Evolutionary conservation across 2,113 vertebrate genomes (phyloP), one percentile per base, ranked within the genome.

Genomic region (Pachyramphus minor): DNA sequence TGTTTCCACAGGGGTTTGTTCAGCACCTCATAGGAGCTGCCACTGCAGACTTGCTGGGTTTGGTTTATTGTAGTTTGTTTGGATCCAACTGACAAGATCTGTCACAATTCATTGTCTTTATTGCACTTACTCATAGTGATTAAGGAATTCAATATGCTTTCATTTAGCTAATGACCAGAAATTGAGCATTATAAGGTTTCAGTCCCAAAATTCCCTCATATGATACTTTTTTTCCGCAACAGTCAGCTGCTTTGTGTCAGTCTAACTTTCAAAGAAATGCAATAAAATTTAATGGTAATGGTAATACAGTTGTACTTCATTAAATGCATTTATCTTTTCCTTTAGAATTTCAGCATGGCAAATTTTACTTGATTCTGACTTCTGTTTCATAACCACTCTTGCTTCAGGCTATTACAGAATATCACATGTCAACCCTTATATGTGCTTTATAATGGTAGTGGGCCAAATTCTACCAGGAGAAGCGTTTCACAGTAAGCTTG

Each of bases 121-220:
- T 63, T 94, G 53, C 24, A 37, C 14, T 89, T 86, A 52, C 47
- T 89, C 30, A 24, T 84, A 49, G 71, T n/a, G 14, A 59, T 87
- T 85, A 87, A 78, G 33, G 45, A 82, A 62, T 93, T 95, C 82
- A 91, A 42, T 92, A 82, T 86, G 56, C 49, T 96, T 87, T 62
- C 11, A 81, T 90, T 94, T 93, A 95, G 74, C 63, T 96, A 91
- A 95, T 95, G 84, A 94, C 83, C 67, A 96, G 60, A 93, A 95
- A 96, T 88, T 69, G n/a, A 91, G 73, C 68, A 16, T 84, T 83
- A 59, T 80, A 90, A 94, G 44, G 47, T 89, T 96, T 95, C 60
- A 73, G 64, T 80, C 64, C 35, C 60, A 11, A 89, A 87, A 89
- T 73, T 77, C 42, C 22, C 47, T 75, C 56, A 23, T 73, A 59